Percentiles rank a stretch among this genome's conserved stretches.
Conservation (phyloP, 2,888 invertebrate species). For the Acronicta aceris region DNA sequence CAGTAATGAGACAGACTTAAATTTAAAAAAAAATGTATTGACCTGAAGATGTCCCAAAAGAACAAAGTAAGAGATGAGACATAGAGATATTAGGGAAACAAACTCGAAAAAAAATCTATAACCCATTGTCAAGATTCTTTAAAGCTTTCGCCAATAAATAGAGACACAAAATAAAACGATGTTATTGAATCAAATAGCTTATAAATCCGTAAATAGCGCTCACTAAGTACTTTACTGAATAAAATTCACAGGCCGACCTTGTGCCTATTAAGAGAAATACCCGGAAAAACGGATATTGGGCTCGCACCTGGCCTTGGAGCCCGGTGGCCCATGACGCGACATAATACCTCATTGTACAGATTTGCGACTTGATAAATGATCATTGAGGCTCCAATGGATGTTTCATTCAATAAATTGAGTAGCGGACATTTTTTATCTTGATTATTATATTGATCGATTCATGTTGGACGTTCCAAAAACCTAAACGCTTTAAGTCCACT, state of each 20-base stretch:
- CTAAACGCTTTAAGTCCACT: too few species aligned
- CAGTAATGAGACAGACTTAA: too few species aligned
- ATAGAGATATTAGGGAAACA: too few species aligned
- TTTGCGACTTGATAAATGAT: constrained; percentile 11
- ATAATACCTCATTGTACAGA: constrained; percentile 40
- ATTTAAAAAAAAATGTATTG: too few species aligned
- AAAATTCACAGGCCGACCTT: constrained; percentile 36
- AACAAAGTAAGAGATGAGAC: too few species aligned
- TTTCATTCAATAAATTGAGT: constrained; percentile 17
- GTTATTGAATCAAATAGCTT: neutral
- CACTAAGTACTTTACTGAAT: constrained; percentile 7
- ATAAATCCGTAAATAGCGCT: constrained; percentile 2
- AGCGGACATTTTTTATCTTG: constrained; percentile 6
- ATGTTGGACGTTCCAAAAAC: neutral
- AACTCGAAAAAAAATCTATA: too few species aligned
- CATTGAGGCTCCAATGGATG: constrained; percentile 3
- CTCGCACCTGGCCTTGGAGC: constrained; percentile 46
- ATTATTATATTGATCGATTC: neutral
- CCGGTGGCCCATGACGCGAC: constrained; percentile 39
- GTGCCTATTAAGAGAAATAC: constrained; percentile 40
- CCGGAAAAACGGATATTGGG: constrained; percentile 48
- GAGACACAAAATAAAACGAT: neutral
- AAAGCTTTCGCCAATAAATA: neutral
- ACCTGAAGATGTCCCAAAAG: too few species aligned
- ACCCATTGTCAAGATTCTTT: too few species aligned